phyloP scores from a whole-genome alignment of 1,140 invertebrate species.

The Rhopalosiphum padi region DNA sequence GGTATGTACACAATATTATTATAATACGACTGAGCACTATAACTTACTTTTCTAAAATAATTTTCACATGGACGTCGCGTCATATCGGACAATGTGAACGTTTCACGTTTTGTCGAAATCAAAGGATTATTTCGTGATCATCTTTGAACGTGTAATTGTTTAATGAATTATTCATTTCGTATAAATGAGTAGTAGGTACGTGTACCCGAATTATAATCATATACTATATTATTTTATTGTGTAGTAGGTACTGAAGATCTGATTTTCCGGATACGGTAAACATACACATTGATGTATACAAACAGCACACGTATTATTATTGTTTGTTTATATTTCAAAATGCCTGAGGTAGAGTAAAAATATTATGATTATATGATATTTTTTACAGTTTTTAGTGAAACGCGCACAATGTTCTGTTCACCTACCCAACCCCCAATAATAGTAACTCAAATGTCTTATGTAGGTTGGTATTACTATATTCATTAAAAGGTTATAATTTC shows the following conservation, averaged over 20 bases:
- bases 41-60: slow-evolving; percentile 21
- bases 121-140: slow-evolving; percentile 26
- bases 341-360: background rate
- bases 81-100: background rate
- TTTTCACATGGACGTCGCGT: slow-evolving; percentile 17
- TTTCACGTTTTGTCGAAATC: slow-evolving; percentile 2
- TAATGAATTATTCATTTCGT: slow-evolving; percentile 14
- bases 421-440: background rate
- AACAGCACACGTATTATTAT: background rate
- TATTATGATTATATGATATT: background rate
- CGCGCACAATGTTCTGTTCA: background rate
- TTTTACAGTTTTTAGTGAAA: background rate
- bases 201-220: background rate
- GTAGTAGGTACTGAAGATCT: background rate
- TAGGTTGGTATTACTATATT: too few relatives aligned
- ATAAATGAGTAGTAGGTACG: background rate
- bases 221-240: background rate
- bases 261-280: background rate
- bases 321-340: background rate
- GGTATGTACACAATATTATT: background rate
- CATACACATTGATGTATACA: background rate
- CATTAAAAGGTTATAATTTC: background rate
- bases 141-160: background rate
- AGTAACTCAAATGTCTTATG: too few relatives aligned
- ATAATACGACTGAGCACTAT: background rate